phyloP scores from a whole-genome alignment of 1,140 invertebrate genomes.

The Drosophila parabipectinata region DNA sequence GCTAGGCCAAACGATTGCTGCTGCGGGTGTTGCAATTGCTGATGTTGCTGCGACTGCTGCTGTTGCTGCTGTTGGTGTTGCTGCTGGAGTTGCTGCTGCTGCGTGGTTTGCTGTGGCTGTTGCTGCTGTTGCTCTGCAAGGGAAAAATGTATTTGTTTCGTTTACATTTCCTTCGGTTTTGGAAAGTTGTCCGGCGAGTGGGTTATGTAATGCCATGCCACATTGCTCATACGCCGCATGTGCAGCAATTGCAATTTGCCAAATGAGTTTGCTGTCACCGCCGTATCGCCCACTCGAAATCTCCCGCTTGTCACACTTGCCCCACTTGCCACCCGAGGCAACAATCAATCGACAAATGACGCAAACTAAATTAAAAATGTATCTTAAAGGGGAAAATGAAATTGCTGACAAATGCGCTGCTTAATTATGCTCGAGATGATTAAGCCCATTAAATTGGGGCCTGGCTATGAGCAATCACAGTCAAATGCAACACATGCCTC shows the following conservation, averaged over 20 bases:
- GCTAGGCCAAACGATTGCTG: slow-evolving; percentile 92
- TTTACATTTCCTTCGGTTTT: slow-evolving; percentile 52
- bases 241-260: slow-evolving; percentile 51
- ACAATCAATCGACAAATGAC: slow-evolving; percentile 38
- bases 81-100: slow-evolving; percentile 58
- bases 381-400: background rate
- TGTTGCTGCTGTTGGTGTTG: slow-evolving; percentile 52
- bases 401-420: slow-evolving; percentile 1
- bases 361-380: slow-evolving; percentile 4
- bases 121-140: slow-evolving; percentile 72
- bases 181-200: slow-evolving; percentile 52
- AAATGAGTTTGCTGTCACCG: slow-evolving; percentile 56
- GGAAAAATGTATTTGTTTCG: slow-evolving; percentile 59
- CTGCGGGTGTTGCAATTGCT: slow-evolving; percentile 71
- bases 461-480: slow-evolving; percentile 31
- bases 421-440: slow-evolving; percentile 25
- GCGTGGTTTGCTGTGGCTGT: slow-evolving; percentile 48
- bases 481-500: slow-evolving; percentile 48
- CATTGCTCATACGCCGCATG: slow-evolving; percentile 61
- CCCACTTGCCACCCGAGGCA: slow-evolving; percentile 3
- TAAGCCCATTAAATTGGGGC: background rate
- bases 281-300: slow-evolving; percentile 59
- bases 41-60: slow-evolving; percentile 26
- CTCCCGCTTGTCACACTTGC: slow-evolving; percentile 27
- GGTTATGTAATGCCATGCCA: slow-evolving; percentile 48